Evolutionary conservation across 2,113 vertebrate species (phyloP).

Genomic region (Motacilla tschutschensis): DNA sequence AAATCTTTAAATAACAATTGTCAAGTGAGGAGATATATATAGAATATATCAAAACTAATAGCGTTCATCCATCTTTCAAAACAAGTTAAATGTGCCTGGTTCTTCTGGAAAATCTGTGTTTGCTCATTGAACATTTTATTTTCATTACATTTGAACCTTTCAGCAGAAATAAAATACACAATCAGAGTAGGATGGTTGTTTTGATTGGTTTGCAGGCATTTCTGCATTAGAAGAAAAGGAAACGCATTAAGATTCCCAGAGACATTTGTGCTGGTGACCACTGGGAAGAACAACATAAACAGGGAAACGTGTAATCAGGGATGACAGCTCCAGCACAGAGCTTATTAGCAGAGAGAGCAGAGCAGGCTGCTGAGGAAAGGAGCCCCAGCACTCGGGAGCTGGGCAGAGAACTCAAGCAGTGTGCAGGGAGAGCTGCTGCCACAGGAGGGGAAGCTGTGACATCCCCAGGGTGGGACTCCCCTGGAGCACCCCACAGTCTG

Average conservation of each 20-base stretch:
- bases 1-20: conserved; percentile 32
- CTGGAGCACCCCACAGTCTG: neutral
- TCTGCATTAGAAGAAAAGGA: neutral
- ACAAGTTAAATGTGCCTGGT: neutral
- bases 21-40: neutral
- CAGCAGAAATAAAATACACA: neutral
- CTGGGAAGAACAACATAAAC: neutral
- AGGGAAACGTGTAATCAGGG: neutral
- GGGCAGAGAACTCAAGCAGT: neutral
- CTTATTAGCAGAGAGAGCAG: neutral
- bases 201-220: neutral
- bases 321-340: neutral
- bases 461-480: rapidly evolving
- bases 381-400: neutral
- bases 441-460: rapidly evolving
- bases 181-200: neutral
- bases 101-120: neutral
- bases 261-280: neutral
- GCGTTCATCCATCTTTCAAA: conserved; percentile 17
- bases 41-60: conserved; percentile 30
- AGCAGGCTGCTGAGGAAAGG: neutral
- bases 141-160: conserved; percentile 12
- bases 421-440: neutral
- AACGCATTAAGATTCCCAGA: neutral
- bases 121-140: conserved; percentile 11